A percentile compares a stretch with the other conserved stretches of the same genome.
Conservation (phyloP, 2,797 vertebrate species). For the Phyllotis vaccarum region DNA sequence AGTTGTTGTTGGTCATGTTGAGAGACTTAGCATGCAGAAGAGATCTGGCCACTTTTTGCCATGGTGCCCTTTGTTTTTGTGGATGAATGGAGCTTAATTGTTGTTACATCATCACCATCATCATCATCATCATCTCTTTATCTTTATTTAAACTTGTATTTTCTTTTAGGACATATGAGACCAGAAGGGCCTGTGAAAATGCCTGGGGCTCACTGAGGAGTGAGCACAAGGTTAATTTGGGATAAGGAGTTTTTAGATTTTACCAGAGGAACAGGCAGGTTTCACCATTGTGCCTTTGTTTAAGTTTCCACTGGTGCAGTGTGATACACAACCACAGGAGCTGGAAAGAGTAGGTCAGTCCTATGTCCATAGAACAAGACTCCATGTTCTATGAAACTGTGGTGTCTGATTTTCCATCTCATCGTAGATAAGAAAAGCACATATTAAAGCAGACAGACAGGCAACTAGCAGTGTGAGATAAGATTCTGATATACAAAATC, state of each 20-base stretch:
- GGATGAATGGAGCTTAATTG: background rate
- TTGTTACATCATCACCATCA: background rate
- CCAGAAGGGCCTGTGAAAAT: background rate
- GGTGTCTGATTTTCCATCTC: background rate
- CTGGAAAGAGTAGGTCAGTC: background rate
- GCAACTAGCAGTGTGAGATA: background rate
- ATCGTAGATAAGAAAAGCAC: background rate
- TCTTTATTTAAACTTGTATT: background rate
- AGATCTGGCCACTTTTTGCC: background rate
- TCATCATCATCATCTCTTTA: background rate
- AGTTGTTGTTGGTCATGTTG: no score
- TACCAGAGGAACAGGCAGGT: background rate
- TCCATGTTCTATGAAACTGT: background rate
- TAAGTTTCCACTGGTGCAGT: background rate
- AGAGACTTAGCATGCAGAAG: background rate
- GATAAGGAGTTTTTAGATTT: background rate
- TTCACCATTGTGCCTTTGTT: background rate
- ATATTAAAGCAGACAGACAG: background rate
- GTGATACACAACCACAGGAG: no score
- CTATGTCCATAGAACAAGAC: background rate
- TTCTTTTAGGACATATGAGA: background rate
- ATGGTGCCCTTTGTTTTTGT: background rate
- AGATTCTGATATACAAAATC: background rate
- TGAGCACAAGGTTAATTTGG: background rate
- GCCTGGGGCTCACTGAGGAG: background rate